phyloP scores from a whole-genome alignment of 2,888 invertebrate genomes.

The Eristalis tenax region DNA sequence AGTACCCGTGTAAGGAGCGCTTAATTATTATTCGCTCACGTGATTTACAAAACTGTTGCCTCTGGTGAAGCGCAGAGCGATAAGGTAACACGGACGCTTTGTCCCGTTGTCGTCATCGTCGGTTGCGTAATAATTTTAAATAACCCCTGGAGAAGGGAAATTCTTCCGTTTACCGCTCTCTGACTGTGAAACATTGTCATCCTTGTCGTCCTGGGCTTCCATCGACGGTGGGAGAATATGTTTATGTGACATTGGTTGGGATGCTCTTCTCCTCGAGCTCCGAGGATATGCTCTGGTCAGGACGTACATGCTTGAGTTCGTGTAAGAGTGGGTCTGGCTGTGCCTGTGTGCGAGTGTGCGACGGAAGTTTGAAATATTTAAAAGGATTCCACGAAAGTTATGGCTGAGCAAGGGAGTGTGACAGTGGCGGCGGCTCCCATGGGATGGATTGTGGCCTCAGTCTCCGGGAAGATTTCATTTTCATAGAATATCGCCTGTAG shows the following conservation, averaged over 20 bases:
- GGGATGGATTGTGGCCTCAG: conserved; percentile 32
- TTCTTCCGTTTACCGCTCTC: conserved; percentile 16
- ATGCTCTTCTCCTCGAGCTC: background rate
- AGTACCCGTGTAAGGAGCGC: conserved; percentile 3
- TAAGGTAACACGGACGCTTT: conserved; percentile 28
- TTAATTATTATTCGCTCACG: conserved; percentile 54
- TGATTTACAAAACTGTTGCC: conserved; percentile 33
- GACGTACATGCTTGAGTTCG: background rate
- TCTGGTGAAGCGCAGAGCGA: conserved; percentile 12
- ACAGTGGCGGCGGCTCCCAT: conserved; percentile 5
- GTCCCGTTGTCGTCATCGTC: conserved; percentile 24
- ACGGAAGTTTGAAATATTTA: conserved; percentile 61
- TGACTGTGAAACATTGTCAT: conserved; percentile 40
- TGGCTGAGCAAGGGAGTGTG: conserved; percentile 1
- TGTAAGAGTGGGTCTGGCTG: background rate
- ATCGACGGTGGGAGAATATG: conserved; percentile 25
- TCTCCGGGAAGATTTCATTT: conserved; percentile 50
- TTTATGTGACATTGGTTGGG: conserved; percentile 7
- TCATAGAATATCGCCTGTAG: conserved; percentile 54
- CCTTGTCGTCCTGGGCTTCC: conserved; percentile 30
- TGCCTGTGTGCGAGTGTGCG: conserved; percentile 7
- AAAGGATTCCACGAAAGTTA: conserved; percentile 58
- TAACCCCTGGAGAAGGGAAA: conserved; percentile 23
- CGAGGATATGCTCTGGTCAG: background rate
- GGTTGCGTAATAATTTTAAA: conserved; percentile 56